These are phyloP conservation scores for Dexiosoma caninum DNA, from an alignment of 2,888 invertebrate genomes.

Conservation along the genomic window DNA sequence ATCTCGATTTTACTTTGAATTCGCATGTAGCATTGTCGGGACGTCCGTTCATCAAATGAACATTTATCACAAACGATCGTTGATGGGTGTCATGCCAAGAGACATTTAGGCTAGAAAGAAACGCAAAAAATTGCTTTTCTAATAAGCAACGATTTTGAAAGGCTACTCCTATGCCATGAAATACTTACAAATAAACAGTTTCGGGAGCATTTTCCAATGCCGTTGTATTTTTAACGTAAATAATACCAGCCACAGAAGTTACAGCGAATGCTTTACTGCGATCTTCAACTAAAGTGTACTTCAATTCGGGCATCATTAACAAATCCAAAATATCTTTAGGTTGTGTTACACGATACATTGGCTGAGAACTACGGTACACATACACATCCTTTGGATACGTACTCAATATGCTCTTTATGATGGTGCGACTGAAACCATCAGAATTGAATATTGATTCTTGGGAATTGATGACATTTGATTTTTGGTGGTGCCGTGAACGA, in stretches of 20 bases:
- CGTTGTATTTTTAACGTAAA: conserved; percentile 79
- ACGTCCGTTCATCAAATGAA: conserved; percentile 72
- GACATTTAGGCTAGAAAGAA: conserved; percentile 68
- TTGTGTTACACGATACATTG: conserved; percentile 78
- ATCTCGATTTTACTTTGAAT: conserved; percentile 70
- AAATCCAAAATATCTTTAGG: conserved; percentile 74
- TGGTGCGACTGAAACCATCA: conserved; percentile 57
- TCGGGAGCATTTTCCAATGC: conserved; percentile 77
- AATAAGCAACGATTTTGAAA: neutral
- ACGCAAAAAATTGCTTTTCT: no score
- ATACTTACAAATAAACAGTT: conserved; percentile 75
- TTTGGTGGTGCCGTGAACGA: conserved; percentile 67
- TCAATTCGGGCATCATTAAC: conserved; percentile 67
- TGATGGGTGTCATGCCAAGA: conserved; percentile 73
- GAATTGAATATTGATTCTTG: conserved; percentile 66
- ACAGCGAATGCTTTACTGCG: conserved; percentile 79
- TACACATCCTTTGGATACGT: conserved; percentile 74
- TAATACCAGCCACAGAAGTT: conserved; percentile 80
- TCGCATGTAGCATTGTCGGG: conserved; percentile 73
- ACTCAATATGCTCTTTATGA: conserved; percentile 63
- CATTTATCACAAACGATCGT: conserved; percentile 72
- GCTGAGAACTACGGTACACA: conserved; percentile 77
- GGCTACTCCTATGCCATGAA: neutral
- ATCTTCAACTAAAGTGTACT: conserved; percentile 73
- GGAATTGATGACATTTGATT: conserved; percentile 68